phyloP scores from a whole-genome alignment of 2,888 invertebrate species.

The Celastrina argiolus region DNA sequence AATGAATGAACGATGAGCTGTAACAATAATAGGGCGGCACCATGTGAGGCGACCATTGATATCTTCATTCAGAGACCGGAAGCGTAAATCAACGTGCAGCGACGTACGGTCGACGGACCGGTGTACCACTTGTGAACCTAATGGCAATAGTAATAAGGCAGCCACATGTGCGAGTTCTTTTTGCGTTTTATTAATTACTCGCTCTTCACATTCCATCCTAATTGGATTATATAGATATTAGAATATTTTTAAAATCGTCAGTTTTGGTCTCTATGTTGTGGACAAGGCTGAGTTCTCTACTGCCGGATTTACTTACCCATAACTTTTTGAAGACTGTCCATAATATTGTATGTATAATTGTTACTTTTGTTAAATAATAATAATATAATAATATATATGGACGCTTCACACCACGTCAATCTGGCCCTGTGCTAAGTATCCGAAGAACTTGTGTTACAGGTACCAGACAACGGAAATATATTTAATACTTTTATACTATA shows the following conservation, averaged over 20 bases:
- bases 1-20: conserved; percentile 59
- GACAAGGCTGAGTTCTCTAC: too few relatives aligned
- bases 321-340: too few relatives aligned
- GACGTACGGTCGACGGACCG: conserved; percentile 35
- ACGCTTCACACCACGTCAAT: too few relatives aligned
- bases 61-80: conserved; percentile 68
- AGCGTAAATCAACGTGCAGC: conserved; percentile 65
- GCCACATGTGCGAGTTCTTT: neutral
- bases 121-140: neutral
- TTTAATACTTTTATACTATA: too few relatives aligned
- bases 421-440: too few relatives aligned
- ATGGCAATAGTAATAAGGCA: neutral
- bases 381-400: too few relatives aligned
- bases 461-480: too few relatives aligned
- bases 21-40: conserved; percentile 48
- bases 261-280: too few relatives aligned
- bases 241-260: neutral
- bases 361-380: too few relatives aligned
- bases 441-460: too few relatives aligned
- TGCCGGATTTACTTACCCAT: too few relatives aligned
- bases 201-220: neutral
- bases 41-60: conserved; percentile 63
- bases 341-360: too few relatives aligned
- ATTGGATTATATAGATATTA: neutral
- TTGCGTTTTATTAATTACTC: neutral